Evolutionary conservation across 2,797 vertebrate species (phyloP), one percentile per base, ranked within the genome.

Genomic region (Lophotriccus pileatus): DNA sequence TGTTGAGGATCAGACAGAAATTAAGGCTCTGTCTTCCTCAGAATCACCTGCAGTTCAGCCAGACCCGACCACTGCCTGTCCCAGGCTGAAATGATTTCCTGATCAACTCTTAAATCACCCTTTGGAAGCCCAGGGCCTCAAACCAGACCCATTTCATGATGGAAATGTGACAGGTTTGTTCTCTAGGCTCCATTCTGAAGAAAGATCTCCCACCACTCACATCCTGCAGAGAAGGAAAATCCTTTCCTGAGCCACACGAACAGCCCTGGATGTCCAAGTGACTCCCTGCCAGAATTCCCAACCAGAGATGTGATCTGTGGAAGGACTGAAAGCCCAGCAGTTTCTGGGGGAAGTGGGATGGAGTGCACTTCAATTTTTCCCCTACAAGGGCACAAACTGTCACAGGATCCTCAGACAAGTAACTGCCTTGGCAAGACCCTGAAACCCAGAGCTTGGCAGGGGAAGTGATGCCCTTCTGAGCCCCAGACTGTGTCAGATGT

Each of bases 261-360:
- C 1, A 53, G 78, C 55, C 0, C 0, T 6, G 68, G 50, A n/a
- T 28, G 43, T 30, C 50, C 10, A 8, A 27, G 44, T 24, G 75
- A 78, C 25, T 75, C 84, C 8, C 5, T 3, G n/a, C 36, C 69
- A 32, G 41, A 50, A 75, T 34, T 50, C 68, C 16, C 67, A 63
- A 2, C 15, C 53, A 77, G 43, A 10, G 22, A 28, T 2, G 21
- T 3, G 9, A 44, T 3, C 2, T 2, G 2, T 39, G 84, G 43
- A 41, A 44, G 73, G 59, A 17, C 22, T 21, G 69, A 53, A 30
- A 39, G 8, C n/a, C 69, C 69, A 28, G 36, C 39, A 7, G 36
- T 1, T 34, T 30, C 66, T 36, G 63, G 30, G 37, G 59, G 17
- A 9, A 59, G 9, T 44, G 46, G 74, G 81, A 52, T 43, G 69